Base-by-base conservation (phyloP, 1,140 invertebrate species). In the Drosophila sproati region DNA sequence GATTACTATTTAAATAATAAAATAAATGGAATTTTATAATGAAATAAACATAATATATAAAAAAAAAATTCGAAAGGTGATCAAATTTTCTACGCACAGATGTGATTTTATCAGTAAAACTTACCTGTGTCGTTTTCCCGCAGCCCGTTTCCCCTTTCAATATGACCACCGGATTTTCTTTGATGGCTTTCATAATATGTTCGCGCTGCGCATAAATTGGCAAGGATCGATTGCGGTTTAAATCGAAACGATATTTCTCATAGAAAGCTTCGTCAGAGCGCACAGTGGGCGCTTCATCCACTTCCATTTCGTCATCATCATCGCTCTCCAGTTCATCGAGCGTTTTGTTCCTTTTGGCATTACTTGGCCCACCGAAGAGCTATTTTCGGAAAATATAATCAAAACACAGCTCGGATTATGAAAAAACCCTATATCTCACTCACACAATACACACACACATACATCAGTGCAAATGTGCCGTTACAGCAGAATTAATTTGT, bases 121-220 rank as follows among this genome's bases (percentile, higher is more conserved):
- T 80, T 56, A 92, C 91, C 77, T 98, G 97, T 0, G 97, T 98
- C 0, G 97, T 98, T 94, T 98, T 98, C 2, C 98, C 98, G 66
- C 96, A 97, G 5, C 91, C 92, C 3, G 92, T 92, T 5, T 92
- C 91, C 31, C 91, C 92, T 37, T 91, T 87, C 0, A 92, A 35
- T 48, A 92, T 78, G 3, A 92, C 81, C 4, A 92, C 89, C 0
- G 80, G 83, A 73, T 91, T 73, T 0, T 77, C 67, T 10, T 54
- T 69, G 8, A 92, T 89, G 1, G 76, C 71, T 0, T 48, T 31
- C 1, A 92, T 39, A 4, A 92, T 92, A 32, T 82, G 52, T 5
- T 86, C 77, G 0, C 76, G 75, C 6, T 75, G 75, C 2, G 78
- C 78, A 52, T 79, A 80, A n/a, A 92, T 91, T 2, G 92, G 91